A percentile compares a stretch with the other conserved stretches of the same genome.
These are phyloP conservation scores for Lasiurus borealis DNA, from an alignment of 2,113 vertebrate species.

Conservation along the genomic window DNA sequence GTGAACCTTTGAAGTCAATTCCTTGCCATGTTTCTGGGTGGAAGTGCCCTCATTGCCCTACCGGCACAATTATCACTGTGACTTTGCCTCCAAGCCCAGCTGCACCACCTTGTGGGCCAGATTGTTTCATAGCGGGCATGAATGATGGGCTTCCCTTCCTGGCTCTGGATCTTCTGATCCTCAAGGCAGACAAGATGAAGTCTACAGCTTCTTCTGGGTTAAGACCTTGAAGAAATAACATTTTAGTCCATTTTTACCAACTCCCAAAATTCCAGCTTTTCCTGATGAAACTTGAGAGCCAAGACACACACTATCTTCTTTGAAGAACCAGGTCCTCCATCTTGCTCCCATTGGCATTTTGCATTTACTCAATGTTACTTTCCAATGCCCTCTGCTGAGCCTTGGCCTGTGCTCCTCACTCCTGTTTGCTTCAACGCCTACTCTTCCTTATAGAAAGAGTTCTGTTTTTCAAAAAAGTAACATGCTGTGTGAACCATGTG, in stretches of 20 bases:
- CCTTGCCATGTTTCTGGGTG: not conserved
- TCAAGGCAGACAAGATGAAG: not conserved
- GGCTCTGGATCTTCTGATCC: not conserved
- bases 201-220: not conserved
- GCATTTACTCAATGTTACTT: not conserved
- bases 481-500: accelerated
- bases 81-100: not conserved
- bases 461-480: accelerated
- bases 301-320: not conserved
- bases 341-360: not conserved
- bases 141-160: not conserved
- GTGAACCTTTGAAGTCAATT: not conserved
- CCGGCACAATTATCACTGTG: not conserved
- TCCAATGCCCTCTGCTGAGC: no score
- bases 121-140: not conserved
- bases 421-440: not conserved
- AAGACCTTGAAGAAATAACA: not conserved
- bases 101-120: not conserved
- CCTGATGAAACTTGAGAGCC: not conserved
- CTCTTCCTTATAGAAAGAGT: not conserved
- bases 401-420: accelerated
- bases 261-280: not conserved
- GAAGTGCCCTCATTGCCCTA: not conserved
- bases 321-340: no score
- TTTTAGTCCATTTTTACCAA: no score